Evolutionary conservation across 1,140 invertebrate species (phyloP), one percentile per base, ranked within the genome.

Genomic region (Drosophila ohnishii): DNA sequence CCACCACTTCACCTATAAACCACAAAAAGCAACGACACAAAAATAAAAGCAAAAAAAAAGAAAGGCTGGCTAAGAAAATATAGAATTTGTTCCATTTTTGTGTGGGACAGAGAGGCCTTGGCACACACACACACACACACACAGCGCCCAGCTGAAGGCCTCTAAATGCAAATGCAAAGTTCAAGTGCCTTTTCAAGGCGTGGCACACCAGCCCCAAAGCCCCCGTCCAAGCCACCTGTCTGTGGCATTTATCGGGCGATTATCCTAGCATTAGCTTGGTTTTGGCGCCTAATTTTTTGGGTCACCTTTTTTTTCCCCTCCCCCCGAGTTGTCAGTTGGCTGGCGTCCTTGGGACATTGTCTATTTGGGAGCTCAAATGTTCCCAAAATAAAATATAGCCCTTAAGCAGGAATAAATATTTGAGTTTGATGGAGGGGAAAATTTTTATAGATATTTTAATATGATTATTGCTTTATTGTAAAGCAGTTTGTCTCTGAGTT

Each of bases 161-260:
- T 76, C 72, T 45, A 53, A 77, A 77, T 74, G 71, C 61, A 71
- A 83, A 83, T 87, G 83, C 83, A 87, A 86, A 86, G 83, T 87
- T 86, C 83, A 87, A 87, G 83, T 87, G 83, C 75, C 83, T 87
- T 87, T 86, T 37, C 65, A 72, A 72, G 69, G 69, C 69, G 69
- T 72, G 69, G 66, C 63, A 32, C 35, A 22, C 32, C n/a, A 25
- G 19, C 14, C 64, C 32, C 30, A 55, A 42, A 3, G 37, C 59
- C 39, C 37, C 40, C 14, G 19, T n/a, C 30, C 28, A 45, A n/a
- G 30, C 57, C 60, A 39, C 35, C 60, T 71, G 66, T 48, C 37
- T 71, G 30, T 71, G 37, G 37, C 51, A 40, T 71, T 58, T 71
- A 58, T 70, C 51, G 28, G 69, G 44, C 66, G 65, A 71, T 71